Base-by-base conservation (phyloP, 2,888 invertebrate genomes). In the Cheilosia vernalis region DNA sequence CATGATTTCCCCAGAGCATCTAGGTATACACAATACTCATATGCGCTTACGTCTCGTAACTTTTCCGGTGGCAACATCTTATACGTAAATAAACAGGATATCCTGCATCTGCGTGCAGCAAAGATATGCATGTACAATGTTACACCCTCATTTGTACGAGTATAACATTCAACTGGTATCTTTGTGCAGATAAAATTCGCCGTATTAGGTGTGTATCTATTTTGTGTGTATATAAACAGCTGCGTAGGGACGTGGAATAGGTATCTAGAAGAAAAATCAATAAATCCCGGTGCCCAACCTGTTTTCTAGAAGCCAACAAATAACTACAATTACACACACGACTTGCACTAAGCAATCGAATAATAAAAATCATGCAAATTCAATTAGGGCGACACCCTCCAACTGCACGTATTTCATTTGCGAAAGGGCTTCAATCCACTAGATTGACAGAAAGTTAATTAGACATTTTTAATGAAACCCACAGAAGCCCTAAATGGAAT, bases 101-200 rank as follows among this genome's bases (percentile, higher is more conserved):
- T 61, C 79, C 79, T 74, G 73, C 79, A 84, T 74, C 79, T 84
- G 83, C 79, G 79, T 84, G 64, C 37, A 64, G 19, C 5, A 19
- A 21, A 47, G 30, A 63, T 56, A 13, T 37, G 13, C 37, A 37
- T 42, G 19, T 55, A 56, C 51, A 64, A 4, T 27, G 15, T 21
- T 15, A 24, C 33, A 30, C 58, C 63, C 49, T 64, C 19, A 17
- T 19, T 30, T 4, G n/a, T n/a, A n/a, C n/a, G n/a, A n/a, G 33
- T 33, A 49, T 27, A 17, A 73, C 63, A 82, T 76, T 49, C 83
- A 79, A 84, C 83, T 84, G 21, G 79, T 83, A 82, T 51, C 47
- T 37, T 37, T 37, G 13, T 37, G 33, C 33, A 37, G 30, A 74
- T 24, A 56, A 17, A 55, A 17, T 53, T 15, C 37, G 19, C 9